A percentile compares a stretch with the other conserved stretches of the same genome.
These are phyloP conservation scores for Sebastes dallii DNA, from an alignment of 2,797 vertebrate genomes.

Conservation along the genomic window DNA sequence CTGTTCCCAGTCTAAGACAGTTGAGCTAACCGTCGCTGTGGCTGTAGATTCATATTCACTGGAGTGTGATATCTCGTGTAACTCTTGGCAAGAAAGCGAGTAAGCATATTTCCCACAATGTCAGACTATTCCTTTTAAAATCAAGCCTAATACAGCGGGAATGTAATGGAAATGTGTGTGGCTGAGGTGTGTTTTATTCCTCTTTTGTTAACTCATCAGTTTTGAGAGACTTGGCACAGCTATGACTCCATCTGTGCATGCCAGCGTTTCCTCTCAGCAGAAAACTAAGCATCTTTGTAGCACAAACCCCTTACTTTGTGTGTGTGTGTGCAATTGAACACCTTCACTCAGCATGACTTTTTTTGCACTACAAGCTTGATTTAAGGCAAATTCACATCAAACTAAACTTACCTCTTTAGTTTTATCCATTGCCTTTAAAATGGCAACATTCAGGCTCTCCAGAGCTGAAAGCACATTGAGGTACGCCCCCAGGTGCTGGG, in stretches of 20 bases:
- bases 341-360: not conserved
- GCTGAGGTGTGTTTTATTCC: not conserved
- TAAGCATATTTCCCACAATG: not conserved
- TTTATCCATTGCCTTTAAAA: conserved; percentile 96
- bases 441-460: conserved; percentile 90
- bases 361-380: not conserved
- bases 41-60: not conserved
- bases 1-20: not conserved
- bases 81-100: not conserved
- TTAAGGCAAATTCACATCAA: not conserved
- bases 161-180: conserved; percentile 10
- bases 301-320: not conserved
- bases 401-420: conserved; percentile 90
- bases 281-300: not conserved
- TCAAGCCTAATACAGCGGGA: not conserved
- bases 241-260: conserved; percentile 38
- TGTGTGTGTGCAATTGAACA: too few species aligned
- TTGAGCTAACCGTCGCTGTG: not conserved
- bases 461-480: conserved; percentile 91
- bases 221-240: conserved; percentile 18
- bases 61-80: not conserved
- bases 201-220: conserved; percentile 40
- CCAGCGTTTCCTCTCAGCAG: conserved; percentile 19
- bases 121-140: not conserved
- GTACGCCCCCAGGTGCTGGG: conserved; percentile 92